These are phyloP conservation scores for Rapana venosa DNA, from an alignment of 2,888 invertebrate genomes.

Conservation along the genomic window DNA sequence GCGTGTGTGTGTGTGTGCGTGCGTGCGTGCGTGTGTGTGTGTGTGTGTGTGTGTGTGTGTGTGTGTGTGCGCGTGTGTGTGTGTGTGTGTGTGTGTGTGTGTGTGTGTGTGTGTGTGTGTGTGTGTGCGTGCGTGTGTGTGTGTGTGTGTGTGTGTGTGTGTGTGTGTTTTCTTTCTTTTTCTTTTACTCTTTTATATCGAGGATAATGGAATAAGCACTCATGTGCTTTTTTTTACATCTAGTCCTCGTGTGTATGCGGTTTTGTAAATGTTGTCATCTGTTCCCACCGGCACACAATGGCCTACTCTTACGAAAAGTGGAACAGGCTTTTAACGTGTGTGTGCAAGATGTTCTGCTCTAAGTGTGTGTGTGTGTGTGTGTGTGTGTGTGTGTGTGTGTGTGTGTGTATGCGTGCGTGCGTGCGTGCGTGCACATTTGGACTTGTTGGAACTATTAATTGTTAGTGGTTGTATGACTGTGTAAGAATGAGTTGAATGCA, in stretches of 20 bases:
- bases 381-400: not conserved
- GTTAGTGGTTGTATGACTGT: not conserved
- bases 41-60: not conserved
- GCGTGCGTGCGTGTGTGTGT: not conserved
- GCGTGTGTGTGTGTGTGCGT: not conserved
- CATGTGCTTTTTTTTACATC: no score
- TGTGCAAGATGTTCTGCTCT: no score
- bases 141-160: not conserved
- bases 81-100: not conserved
- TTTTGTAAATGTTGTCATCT: no score
- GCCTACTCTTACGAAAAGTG: no score
- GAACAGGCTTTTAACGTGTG: no score
- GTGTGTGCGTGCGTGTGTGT: not conserved
- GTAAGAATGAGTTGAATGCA: not conserved
- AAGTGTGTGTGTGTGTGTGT: conserved; percentile 11
- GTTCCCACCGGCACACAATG: no score
- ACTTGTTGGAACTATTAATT: no score
- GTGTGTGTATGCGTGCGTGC: not conserved
- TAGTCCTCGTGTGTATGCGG: no score
- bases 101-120: not conserved
- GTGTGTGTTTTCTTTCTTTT: no score
- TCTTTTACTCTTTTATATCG: no score
- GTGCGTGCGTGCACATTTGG: not conserved
- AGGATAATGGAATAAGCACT: no score
- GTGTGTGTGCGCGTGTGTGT: not conserved